Evolutionary conservation across 2,888 invertebrate genomes (phyloP), one percentile per base, ranked within the genome.

Genomic region (Dioctria rufipes): DNA sequence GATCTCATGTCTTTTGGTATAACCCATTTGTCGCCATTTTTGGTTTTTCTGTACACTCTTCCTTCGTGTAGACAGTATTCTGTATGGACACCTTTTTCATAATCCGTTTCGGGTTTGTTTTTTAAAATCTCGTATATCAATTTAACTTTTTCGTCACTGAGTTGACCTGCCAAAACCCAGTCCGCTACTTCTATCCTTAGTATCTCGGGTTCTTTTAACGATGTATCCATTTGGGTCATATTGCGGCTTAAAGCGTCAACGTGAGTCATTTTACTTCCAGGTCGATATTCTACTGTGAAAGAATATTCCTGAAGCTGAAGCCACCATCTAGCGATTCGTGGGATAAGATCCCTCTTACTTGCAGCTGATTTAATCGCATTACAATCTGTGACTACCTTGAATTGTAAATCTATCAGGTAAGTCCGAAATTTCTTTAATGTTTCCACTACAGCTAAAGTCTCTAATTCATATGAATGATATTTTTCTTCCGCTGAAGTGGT

Each of bases 81-180:
- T n/a, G 11, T n/a, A 60, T 60, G 60, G 11, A 60, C 13, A 5
- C 4, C 13, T n/a, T n/a, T 5, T 60, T 65, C 65, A 65, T 65
- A 65, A 5, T 65, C 65, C 4, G 65, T 65, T 65, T 39, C 39
- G 37, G 65, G 65, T 61, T 5, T 5, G 11, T 61, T 11, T n/a
- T 11, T 1, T 61, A 61, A 25, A 9, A 11, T 11, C 11, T 51
- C 2, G 2, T 51, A 51, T 51, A 51, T 51, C 8, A 11, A 51
- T 2, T 11, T 6, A 6, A 51, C 51, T 51, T 51, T 11, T 51
- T 51, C 51, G 11, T 51, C 51, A 9, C 2, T 61, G 11, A n/a
- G 6, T 51, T 51, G 51, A 2, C 11, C 11, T 9, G 51, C 51
- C 11, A 51, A 51, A 51, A 51, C 51, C 51, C 61, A 13, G 25